Evolutionary conservation across 2,888 invertebrate species (phyloP).

Genomic region (Keiferia lycopersicella): DNA sequence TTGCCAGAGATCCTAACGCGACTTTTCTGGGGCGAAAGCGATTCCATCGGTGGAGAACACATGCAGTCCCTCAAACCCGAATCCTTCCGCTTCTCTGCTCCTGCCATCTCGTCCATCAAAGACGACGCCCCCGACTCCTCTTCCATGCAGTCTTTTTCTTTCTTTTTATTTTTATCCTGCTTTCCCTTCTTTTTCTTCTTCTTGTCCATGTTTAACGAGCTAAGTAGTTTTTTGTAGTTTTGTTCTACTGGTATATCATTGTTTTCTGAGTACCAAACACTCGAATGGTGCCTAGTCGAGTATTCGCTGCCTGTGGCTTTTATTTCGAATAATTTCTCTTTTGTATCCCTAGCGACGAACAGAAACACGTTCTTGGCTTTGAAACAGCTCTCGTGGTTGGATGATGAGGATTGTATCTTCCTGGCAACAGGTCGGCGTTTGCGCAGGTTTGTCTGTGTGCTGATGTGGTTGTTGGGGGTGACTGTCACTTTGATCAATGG

Average conservation of each 20-base stretch:
- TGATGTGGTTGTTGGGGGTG: slow-evolving; percentile 47
- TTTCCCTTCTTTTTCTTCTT: slow-evolving; percentile 49
- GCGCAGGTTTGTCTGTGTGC: slow-evolving; percentile 38
- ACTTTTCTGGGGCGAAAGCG: slow-evolving; percentile 39
- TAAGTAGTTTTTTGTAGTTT: slow-evolving; percentile 47
- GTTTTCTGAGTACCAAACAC: slow-evolving; percentile 38
- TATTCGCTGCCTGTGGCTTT: slow-evolving; percentile 57
- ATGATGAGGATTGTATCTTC: slow-evolving; percentile 46
- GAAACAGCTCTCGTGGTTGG: slow-evolving; percentile 53
- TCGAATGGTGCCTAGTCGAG: slow-evolving; percentile 29
- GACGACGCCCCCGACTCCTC: background rate
- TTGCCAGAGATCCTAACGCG: slow-evolving; percentile 59
- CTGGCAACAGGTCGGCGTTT: slow-evolving; percentile 42
- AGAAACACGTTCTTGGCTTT: slow-evolving; percentile 51
- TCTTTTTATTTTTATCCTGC: slow-evolving; percentile 33
- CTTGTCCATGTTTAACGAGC: slow-evolving; percentile 58
- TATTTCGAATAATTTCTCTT: slow-evolving; percentile 55
- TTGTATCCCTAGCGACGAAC: slow-evolving; percentile 48
- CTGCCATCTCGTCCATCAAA: slow-evolving; percentile 17
- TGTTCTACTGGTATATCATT: slow-evolving; percentile 43
- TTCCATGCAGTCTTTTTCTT: background rate
- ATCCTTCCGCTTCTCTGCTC: background rate
- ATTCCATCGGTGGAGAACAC: background rate
- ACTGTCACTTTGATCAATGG: slow-evolving; percentile 61
- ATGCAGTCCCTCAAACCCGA: background rate